Evolutionary conservation across 1,140 invertebrate species (phyloP), one percentile per base, ranked within the genome.

Genomic region (Brachionus angularis): DNA sequence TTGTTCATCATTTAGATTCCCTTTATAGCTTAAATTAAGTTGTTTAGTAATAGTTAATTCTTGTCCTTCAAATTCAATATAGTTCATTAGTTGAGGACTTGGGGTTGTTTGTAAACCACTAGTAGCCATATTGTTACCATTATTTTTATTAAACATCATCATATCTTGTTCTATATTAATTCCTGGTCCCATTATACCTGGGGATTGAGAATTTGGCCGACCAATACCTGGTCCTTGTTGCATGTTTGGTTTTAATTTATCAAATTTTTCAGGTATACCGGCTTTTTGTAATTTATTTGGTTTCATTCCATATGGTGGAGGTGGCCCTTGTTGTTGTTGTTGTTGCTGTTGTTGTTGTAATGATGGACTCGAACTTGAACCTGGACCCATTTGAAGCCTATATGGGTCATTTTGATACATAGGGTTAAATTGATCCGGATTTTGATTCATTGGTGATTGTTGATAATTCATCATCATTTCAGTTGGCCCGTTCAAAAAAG

Each of bases 21-120:
- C n/a, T 18, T 71, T 71, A 31, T 36, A 71, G 33, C 49, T 71
- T 21, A 29, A 10, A 39, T 71, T 71, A 5, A 71, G 29, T 49
- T 71, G 67, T 39, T 71, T 71, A 7, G 67, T 71, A 25, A 71
- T 71, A 10, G 50, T 71, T 2, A 71, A 27, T 31, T 71, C 67
- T 39, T 71, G 67, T 12, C 67, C 67, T 16, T 71, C 67, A 14
- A 71, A 18, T 29, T 50, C 49, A 39, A 71, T 39, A 53, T 71
- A 71, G 29, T 53, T 71, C 67, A 71, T 71, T 14, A 52, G 47
- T 21, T 71, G 67, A 16, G 67, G 67, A 52, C 46, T 52, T n/a
- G 67, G 67, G 12, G 67, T 71, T 4, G 67, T 71, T 36, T 71
- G 67, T 3, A 71, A 36, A 23, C 49, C 49, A n/a, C n/a, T n/a